Percentiles rank a stretch among this genome's conserved stretches.
These are phyloP conservation scores for Sardina pilchardus DNA, from an alignment of 2,113 vertebrate genomes.

Conservation along the genomic window DNA sequence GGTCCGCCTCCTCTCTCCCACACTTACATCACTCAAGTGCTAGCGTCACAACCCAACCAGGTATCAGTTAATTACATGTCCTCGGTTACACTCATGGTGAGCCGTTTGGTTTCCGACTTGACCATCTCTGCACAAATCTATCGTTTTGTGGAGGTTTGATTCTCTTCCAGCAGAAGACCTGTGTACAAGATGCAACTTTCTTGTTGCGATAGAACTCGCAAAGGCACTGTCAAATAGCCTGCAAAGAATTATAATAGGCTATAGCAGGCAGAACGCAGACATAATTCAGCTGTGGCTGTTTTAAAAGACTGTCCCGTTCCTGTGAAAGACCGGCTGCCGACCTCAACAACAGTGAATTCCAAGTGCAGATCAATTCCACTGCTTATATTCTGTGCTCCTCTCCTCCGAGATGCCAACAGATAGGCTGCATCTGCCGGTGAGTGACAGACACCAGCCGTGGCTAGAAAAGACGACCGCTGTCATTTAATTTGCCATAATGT, in stretches of 20 bases:
- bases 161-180: not conserved
- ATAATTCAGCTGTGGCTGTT: not conserved
- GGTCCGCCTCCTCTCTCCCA: constrained; percentile 57
- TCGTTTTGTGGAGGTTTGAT: not conserved
- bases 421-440: not conserved
- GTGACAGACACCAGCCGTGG: not conserved
- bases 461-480: not conserved
- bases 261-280: not conserved
- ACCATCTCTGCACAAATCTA: constrained; percentile 37
- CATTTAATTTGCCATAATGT: not conserved
- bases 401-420: not conserved
- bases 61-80: constrained; percentile 56
- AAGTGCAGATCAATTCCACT: not conserved
- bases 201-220: not conserved
- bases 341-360: not conserved
- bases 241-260: not conserved
- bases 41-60: constrained; percentile 71
- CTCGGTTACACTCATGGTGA: constrained; percentile 4
- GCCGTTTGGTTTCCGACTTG: not conserved
- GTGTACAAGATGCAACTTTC: not conserved
- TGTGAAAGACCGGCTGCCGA: not conserved
- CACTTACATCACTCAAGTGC: constrained; percentile 60
- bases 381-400: not conserved
- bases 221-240: not conserved
- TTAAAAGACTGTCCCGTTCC: not conserved